Conservation (phyloP, 2,888 invertebrate genomes). For the Oscheius sp. region DNA sequence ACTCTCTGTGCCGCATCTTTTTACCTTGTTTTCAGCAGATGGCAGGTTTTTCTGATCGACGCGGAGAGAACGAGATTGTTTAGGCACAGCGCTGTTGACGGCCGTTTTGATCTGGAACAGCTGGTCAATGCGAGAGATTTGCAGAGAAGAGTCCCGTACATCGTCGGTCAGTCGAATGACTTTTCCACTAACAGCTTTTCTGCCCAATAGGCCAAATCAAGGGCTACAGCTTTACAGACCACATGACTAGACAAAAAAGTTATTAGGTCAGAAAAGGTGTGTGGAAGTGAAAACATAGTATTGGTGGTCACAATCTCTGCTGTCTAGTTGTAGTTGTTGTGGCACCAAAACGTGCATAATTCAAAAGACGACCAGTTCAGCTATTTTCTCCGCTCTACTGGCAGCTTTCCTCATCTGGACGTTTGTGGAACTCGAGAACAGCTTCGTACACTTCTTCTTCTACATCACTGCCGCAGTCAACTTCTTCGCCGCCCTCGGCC, state of each 20-base stretch:
- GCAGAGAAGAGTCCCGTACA: constrained; percentile 51
- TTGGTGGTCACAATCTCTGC: too few relatives aligned
- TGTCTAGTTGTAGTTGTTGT: too few relatives aligned
- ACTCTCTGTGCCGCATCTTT: constrained; percentile 44
- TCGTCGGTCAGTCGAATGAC: constrained; percentile 42
- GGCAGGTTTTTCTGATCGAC: constrained; percentile 76
- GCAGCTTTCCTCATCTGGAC: constrained; percentile 25
- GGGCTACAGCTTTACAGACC: too few relatives aligned
- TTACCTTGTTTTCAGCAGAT: constrained; percentile 82
- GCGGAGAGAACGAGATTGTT: constrained; percentile 10
- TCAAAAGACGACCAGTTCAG: constrained; percentile 6
- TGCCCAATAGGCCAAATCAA: too few relatives aligned
- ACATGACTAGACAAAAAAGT: too few relatives aligned
- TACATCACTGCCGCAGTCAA: constrained; percentile 11
- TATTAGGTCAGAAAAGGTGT: too few relatives aligned
- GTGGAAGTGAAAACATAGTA: too few relatives aligned
- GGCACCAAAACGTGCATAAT: background rate
- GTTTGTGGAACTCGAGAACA: constrained; percentile 19
- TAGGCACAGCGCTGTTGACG: constrained; percentile 57
- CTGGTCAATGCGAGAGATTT: constrained; percentile 48
- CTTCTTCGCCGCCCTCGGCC: constrained; percentile 13
- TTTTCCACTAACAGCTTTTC: too few relatives aligned
- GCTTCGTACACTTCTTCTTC: constrained; percentile 17
- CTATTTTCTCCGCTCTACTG: constrained; percentile 15
- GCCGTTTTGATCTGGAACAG: constrained; percentile 60